Base-by-base conservation (phyloP, 2,888 invertebrate species). In the Philonicus albiceps region DNA sequence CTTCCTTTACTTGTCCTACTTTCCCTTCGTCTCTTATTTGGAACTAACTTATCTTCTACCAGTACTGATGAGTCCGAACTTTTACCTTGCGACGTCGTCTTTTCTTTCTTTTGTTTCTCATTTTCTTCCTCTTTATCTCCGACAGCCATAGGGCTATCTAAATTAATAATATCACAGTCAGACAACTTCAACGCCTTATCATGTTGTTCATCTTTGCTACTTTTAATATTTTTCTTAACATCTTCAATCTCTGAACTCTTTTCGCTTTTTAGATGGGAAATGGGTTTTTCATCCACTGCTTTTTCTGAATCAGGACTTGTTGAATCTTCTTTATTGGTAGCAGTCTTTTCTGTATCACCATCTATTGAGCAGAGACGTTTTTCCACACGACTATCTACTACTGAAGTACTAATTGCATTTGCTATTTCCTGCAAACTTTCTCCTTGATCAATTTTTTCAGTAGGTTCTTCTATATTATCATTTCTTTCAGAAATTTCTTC, bases 151-250 rank as follows among this genome's bases (percentile, higher is more conserved):
- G 84, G 84, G 30, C 84, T 84, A 40, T 84, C 84, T 27, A 84
- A 53, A 43, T 72, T 84, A 16, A 84, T 84, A 43, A 84, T 84
- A 84, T 84, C 84, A 84, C 84, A 30, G n/a, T 64, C 81, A 19
- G 19, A 31, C 19, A 22, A 5, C 34, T 55, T 55, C 30, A 34
- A 19, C 22, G 7, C 11, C 30, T 74, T 74, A 74, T 16, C 16
- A 34, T 2, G 8, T 30, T 80, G 22, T 22, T 49, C 27, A 49
- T 49, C 30, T 8, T 80, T 55, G 37, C 31, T 27, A 49, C 13
- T 27, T 19, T 80, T 16, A 22, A 11, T 64, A 19, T 31, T 11
- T 49, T 27, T 49, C 31, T 27, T 13, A 64, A 19, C 7, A 27
- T n/a, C 8, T 22, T 74, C 7, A 74, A 74, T 74, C 2, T 37